These are phyloP conservation scores for Metacarcinus magister DNA, from an alignment of 2,888 invertebrate genomes.

Conservation along the genomic window DNA sequence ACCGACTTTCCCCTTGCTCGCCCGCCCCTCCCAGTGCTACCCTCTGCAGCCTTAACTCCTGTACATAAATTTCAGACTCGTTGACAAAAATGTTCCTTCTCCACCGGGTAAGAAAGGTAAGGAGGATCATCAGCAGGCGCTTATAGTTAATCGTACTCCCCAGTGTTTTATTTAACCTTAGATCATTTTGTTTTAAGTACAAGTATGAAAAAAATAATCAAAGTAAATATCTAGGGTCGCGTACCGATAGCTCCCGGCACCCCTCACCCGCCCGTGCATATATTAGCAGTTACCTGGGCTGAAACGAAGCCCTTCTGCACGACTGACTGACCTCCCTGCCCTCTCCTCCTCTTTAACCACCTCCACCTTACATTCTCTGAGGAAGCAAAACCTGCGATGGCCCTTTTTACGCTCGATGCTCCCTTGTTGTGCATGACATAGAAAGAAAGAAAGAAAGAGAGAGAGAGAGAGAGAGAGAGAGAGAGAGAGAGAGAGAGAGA, in stretches of 20 bases:
- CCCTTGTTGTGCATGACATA: neutral
- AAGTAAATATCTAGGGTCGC: neutral
- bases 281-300: neutral
- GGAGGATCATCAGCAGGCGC: neutral
- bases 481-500: constrained; percentile 54
- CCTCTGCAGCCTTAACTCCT: neutral
- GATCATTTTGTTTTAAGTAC: neutral
- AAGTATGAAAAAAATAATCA: neutral
- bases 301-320: constrained; percentile 10
- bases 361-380: neutral
- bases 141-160: neutral
- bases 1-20: neutral
- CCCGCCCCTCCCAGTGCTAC: neutral
- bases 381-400: neutral
- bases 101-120: neutral
- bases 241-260: constrained; percentile 30
- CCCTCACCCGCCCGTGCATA: neutral
- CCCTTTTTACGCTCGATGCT: neutral
- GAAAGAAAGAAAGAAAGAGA: constrained; percentile 47
- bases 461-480: neutral
- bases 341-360: neutral
- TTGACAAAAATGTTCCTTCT: neutral
- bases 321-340: constrained; percentile 45
- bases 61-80: neutral
- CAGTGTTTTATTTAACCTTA: neutral